These are phyloP conservation scores for Drosophila rhopaloa DNA, from an alignment of 1,140 invertebrate genomes.

Conservation along the genomic window DNA sequence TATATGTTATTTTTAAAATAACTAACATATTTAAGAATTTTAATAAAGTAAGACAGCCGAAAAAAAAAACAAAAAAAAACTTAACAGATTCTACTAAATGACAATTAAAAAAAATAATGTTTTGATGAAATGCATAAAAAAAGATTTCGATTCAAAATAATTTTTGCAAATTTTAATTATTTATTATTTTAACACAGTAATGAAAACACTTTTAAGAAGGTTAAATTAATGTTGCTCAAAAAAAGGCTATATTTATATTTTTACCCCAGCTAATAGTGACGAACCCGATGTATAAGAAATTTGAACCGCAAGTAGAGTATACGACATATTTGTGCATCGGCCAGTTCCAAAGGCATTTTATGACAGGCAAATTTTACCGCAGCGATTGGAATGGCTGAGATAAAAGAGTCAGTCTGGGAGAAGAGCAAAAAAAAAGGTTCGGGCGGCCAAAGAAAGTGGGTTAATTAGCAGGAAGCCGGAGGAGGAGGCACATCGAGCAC, in stretches of 20 bases:
- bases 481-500: constrained; percentile 1
- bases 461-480: constrained; percentile 61
- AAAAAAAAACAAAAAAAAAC: neutral
- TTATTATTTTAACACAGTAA: too few species aligned
- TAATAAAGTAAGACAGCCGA: neutral
- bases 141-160: too few species aligned
- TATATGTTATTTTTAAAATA: too few species aligned
- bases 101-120: too few species aligned
- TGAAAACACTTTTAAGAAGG: too few species aligned
- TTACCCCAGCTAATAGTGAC: neutral
- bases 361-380: constrained; percentile 62
- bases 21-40: neutral
- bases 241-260: too few species aligned
- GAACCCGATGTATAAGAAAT: neutral
- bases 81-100: too few species aligned
- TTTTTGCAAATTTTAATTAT: too few species aligned
- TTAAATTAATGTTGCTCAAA: too few species aligned
- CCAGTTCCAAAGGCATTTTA: constrained; percentile 44
- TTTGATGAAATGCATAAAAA: too few species aligned
- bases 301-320: neutral
- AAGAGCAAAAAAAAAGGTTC: constrained; percentile 48
- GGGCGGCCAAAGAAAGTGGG: constrained; percentile 64
- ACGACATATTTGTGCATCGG: constrained; percentile 24
- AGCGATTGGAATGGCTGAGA: constrained; percentile 52
- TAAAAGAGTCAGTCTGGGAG: constrained; percentile 23